Conservation (phyloP, 64 coral and sea anemone species). For the Stichodactyla helianthus region DNA sequence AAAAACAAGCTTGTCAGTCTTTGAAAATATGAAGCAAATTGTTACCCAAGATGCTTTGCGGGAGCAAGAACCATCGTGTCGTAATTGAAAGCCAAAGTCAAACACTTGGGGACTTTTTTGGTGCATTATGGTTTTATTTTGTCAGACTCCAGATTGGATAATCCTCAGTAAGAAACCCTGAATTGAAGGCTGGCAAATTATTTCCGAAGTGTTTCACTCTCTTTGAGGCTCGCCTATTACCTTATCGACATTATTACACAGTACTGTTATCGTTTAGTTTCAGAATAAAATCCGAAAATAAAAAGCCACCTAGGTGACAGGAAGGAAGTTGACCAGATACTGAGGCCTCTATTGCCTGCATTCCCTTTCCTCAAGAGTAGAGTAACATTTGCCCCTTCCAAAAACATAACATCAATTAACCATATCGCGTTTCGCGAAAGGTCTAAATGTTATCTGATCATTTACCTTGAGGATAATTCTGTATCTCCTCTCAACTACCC, state of each 20-base stretch:
- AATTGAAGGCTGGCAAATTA: no score
- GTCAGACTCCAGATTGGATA: no score
- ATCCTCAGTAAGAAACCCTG: no score
- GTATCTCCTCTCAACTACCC: background rate
- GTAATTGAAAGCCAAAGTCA: background rate
- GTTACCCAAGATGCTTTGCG: background rate
- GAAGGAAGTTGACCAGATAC: background rate
- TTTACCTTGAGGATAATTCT: constrained; percentile 15
- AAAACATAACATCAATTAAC: background rate
- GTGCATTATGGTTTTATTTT: no score
- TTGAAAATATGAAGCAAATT: background rate
- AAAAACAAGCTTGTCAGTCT: background rate
- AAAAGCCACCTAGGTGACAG: background rate
- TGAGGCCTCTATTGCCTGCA: no score
- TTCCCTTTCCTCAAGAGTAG: background rate
- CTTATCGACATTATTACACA: background rate
- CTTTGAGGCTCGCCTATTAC: no score
- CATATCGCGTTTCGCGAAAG: background rate
- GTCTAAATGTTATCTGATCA: constrained; percentile 12
- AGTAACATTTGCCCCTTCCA: constrained; percentile 1
- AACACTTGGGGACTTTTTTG: no score
- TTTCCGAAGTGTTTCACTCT: no score
- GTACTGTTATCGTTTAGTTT: background rate
- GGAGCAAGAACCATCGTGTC: background rate
- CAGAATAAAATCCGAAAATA: background rate